Evolutionary conservation across 2,888 invertebrate species (phyloP), one percentile per base, ranked within the genome.

Genomic region (Hyles lineata): DNA sequence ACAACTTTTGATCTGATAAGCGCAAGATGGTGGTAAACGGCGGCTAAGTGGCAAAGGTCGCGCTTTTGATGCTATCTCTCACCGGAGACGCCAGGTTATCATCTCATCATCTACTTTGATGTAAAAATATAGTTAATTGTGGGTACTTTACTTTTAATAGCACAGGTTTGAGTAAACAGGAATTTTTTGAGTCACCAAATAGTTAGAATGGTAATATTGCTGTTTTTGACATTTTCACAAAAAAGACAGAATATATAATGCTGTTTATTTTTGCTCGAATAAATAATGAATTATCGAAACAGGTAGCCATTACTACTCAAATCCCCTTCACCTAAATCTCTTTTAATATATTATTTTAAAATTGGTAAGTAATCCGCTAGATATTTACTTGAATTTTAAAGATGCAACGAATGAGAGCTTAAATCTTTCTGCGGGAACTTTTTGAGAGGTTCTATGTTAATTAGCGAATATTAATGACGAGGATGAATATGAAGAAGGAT

Each of bases 1-100:
- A 90, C 90, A 91, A 92, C 80, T 92, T 92, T 85, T 81, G 87
- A 93, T 93, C 93, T 80, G 93, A 93, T 93, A 92, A 82, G 76
- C 73, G 72, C 74, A 75, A 87, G 87, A 88, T 86, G 79, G 82
- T 82, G 78, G 84, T 83, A 83, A 88, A 86, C 78, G 83, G 85
- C 75, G 77, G 77, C 81, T 79, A 84, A 83, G 89, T 87, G 90
- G 80, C 83, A 86, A 84, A 87, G 85, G 80, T 87, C 80, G 79
- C 88, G 83, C 85, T 83, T 83, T 76, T 78, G 78, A 74, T 67
- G 58, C 59, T 83, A 89, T 88, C 85, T 80, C 69, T 72, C 77
- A 84, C 85, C 83, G 70, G n/a, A 62, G 73, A 77, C 76, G 78
- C 77, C 62, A 32, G 52, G 35, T 35, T 35, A 72, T 50, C 63